These are phyloP conservation scores for Drosophila maculinotata DNA, from an alignment of 2,888 invertebrate species.

Conservation along the genomic window DNA sequence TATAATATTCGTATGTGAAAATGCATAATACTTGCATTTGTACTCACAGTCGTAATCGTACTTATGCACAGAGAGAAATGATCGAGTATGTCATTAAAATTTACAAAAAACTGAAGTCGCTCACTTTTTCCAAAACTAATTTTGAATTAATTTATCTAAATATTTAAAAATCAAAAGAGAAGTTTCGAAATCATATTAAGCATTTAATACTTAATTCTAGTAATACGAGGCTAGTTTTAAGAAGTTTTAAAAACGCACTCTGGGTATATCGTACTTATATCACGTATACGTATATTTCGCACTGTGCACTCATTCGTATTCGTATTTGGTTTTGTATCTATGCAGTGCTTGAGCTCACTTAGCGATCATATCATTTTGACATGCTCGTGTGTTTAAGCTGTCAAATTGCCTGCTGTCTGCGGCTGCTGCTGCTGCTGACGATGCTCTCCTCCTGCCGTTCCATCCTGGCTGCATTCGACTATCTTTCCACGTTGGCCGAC, in stretches of 20 bases:
- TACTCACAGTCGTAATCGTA: not conserved
- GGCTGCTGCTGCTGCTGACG: conserved; percentile 56
- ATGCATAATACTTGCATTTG: conserved; percentile 25
- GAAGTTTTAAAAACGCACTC: too few relatives aligned
- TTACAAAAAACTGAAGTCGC: conserved; percentile 2
- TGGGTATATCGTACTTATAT: too few relatives aligned
- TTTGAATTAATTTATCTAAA: too few relatives aligned
- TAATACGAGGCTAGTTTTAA: too few relatives aligned
- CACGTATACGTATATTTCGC: not conserved
- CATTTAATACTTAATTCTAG: too few relatives aligned
- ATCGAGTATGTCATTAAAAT: too few relatives aligned
- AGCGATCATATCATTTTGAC: conserved; percentile 80
- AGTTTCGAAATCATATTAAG: too few relatives aligned
- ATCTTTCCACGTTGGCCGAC: conserved; percentile 59
- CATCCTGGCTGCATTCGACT: conserved; percentile 43
- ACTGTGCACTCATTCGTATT: conserved; percentile 2
- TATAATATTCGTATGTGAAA: conserved; percentile 41
- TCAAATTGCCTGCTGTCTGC: conserved; percentile 78
- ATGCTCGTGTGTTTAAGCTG: conserved; percentile 81
- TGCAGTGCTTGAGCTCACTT: conserved; percentile 72
- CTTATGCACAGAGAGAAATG: not conserved
- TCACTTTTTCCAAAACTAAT: not conserved
- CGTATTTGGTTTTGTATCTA: conserved; percentile 40
- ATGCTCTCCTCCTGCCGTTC: conserved; percentile 12
- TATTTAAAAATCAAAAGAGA: too few relatives aligned